These are phyloP conservation scores for Melanaphis sacchari DNA, from an alignment of 1,140 invertebrate species.

Conservation along the genomic window DNA sequence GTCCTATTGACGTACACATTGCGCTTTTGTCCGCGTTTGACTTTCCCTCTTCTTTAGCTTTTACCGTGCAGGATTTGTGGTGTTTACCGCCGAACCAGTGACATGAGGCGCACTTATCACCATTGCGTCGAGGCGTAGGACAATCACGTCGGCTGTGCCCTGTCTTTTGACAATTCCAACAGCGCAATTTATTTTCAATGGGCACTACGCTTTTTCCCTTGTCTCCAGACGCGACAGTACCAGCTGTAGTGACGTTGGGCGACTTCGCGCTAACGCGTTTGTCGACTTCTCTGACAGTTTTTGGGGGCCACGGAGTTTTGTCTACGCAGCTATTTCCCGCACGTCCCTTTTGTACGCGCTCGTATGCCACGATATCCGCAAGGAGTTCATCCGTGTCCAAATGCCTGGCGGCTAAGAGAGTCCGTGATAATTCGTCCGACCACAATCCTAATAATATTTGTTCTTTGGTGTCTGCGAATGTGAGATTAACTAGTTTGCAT, in stretches of 20 bases:
- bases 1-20: no score
- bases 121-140: not conserved
- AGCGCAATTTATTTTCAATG: not conserved
- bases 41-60: no score
- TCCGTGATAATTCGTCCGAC: not conserved
- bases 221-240: no score
- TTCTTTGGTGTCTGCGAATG: not conserved
- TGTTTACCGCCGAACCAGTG: not conserved
- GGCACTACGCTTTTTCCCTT: no score
- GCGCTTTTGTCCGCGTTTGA: no score
- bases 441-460: not conserved
- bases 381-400: not conserved
- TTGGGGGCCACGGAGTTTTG: no score
- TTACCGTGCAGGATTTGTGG: not conserved
- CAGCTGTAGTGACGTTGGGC: no score
- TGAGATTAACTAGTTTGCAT: no score
- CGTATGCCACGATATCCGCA: not conserved
- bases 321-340: not conserved
- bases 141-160: not conserved
- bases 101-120: not conserved
- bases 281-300: no score
- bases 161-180: not conserved
- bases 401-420: not conserved
- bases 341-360: not conserved
- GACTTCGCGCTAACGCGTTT: no score